phyloP scores from a whole-genome alignment of 2,888 invertebrate genomes.

The Erebia ligea region DNA sequence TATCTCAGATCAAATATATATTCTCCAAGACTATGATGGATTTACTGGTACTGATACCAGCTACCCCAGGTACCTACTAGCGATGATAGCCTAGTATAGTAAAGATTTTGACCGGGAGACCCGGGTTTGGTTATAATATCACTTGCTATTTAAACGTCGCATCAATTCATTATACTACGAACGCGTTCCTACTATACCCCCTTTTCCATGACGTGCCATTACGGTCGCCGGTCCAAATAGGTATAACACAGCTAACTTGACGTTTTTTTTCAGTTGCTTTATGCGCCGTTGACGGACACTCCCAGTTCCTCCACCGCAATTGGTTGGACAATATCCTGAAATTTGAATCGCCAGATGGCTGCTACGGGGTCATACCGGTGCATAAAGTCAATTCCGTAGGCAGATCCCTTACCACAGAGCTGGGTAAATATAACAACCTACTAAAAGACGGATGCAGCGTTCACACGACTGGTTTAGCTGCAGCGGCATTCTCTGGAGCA shows the following conservation, averaged over 20 bases:
- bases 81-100: too few species aligned
- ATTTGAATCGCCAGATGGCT: slow-evolving; percentile 31
- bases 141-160: too few species aligned
- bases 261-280: slow-evolving; percentile 35
- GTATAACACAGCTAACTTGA: neutral
- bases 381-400: neutral
- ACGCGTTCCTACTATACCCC: too few species aligned
- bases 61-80: too few species aligned
- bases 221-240: too few species aligned
- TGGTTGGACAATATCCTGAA: slow-evolving; percentile 33
- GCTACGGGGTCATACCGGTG: slow-evolving; percentile 17
- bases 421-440: slow-evolving; percentile 1
- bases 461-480: slow-evolving; percentile 37
- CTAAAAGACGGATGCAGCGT: slow-evolving; percentile 29
- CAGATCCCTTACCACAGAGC: neutral
- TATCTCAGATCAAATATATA: too few species aligned
- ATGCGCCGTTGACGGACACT: slow-evolving; percentile 33
- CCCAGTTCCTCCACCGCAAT: slow-evolving; percentile 32
- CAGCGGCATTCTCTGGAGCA: slow-evolving; percentile 35
- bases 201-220: too few species aligned
- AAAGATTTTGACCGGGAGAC: too few species aligned
- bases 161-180: too few species aligned
- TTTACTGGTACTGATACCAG: too few species aligned
- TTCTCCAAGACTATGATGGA: too few species aligned
- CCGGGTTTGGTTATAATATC: too few species aligned